Base-by-base conservation (phyloP, 2,113 vertebrate species). In the Pogonocichla stellata region DNA sequence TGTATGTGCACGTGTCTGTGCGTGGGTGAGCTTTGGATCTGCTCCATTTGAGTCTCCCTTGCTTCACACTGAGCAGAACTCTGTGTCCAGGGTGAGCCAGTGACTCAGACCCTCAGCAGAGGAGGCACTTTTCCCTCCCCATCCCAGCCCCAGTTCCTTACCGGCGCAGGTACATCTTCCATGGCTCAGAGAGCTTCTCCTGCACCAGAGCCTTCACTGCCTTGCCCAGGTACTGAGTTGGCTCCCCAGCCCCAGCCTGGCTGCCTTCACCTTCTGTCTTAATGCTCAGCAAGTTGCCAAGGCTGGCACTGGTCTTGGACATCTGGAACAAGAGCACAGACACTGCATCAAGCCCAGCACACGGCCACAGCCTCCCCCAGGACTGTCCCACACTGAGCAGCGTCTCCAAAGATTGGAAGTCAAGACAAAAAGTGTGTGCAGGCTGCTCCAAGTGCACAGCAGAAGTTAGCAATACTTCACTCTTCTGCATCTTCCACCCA, bases 151-250 rank as follows among this genome's bases (percentile, higher is more conserved):
- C 36, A 4, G 23, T 2, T 82, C 91, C 97, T 98, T 98, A 99
- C 99, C 99, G 99, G 98, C 98, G 99, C 88, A 99, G 98, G 95
- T 99, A 99, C 86, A 99, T 98, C 97, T 98, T 99, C 99, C 99
- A 99, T 28, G 99, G 98, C 97, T 99, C 99, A 1, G 96, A 94
- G 58, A 98, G 97, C 92, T 99, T 99, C 89, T 99, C 99, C 69
- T 97, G 97, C 65, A 98, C 95, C 29, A 99, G 98, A 1, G 98
- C 98, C 96, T 98, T 99, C 98, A 99, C 98, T 12, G 98, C 98
- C 95, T 99, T 98, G 96, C 98, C 98, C 93, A 99, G 88, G 97
- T 99, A 99, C 88, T 98, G 98, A 0, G 97, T 97, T 19, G 98
- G 90, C 91, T 99, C 99, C 2, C 96, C 77, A 36, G 98, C 97